Evolutionary conservation across 2,888 invertebrate genomes (phyloP).

Genomic region (Torymus texanus): DNA sequence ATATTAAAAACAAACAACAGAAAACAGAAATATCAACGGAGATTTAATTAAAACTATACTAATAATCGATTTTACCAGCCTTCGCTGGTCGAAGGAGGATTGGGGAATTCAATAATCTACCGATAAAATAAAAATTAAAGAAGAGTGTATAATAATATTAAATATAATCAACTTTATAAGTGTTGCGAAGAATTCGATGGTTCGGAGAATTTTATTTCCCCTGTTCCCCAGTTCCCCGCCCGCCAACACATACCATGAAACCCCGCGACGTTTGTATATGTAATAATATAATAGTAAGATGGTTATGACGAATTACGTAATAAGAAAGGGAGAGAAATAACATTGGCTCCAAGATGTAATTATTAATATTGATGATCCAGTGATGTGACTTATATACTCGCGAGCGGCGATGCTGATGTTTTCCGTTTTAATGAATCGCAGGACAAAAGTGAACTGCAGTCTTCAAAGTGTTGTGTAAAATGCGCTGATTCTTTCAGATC

Average conservation of each 20-base stretch:
- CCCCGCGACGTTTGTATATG: constrained; percentile 42
- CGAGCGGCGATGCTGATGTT: constrained; percentile 4
- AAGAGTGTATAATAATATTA: constrained; percentile 43
- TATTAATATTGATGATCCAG: background rate
- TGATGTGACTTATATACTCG: background rate
- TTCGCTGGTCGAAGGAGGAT: constrained; percentile 61
- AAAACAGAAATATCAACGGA: background rate
- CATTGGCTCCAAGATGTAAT: constrained; percentile 20
- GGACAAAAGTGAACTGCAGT: constrained; percentile 13
- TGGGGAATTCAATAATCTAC: constrained; percentile 36
- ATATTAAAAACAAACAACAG: background rate
- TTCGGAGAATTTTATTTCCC: constrained; percentile 27
- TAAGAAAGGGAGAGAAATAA: background rate
- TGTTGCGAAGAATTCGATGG: constrained; percentile 49
- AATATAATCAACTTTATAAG: constrained; percentile 55
- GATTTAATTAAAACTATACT: constrained; percentile 3
- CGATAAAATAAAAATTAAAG: constrained; percentile 21
- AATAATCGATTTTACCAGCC: constrained; percentile 43
- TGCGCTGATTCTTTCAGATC: constrained; percentile 4
- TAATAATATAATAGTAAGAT: constrained; percentile 17
- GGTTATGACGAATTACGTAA: constrained; percentile 16
- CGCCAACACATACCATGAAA: background rate
- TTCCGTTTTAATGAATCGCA: constrained; percentile 24
- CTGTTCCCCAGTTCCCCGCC: background rate
- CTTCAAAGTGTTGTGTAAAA: constrained; percentile 10